A percentile compares a stretch with the other conserved stretches of the same genome.
Evolutionary conservation across 2,888 invertebrate species (phyloP).

Genomic region (Drosophila austrosaltans): DNA sequence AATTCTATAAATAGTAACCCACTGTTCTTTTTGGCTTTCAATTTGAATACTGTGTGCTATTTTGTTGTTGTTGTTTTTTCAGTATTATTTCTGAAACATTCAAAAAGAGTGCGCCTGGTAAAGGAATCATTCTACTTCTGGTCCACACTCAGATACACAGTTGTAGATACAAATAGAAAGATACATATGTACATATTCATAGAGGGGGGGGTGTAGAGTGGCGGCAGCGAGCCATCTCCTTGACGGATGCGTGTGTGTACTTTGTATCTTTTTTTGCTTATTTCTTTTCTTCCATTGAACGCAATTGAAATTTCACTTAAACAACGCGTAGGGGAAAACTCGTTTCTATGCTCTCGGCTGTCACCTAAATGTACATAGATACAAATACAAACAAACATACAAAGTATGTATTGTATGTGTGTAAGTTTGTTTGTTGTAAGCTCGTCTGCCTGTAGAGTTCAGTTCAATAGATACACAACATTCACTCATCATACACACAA

Average conservation of each 20-base stretch:
- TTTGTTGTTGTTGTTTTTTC: constrained; percentile 18
- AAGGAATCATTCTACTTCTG: constrained; percentile 63
- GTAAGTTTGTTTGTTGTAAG: constrained; percentile 41
- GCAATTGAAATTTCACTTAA: constrained; percentile 74
- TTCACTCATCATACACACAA: constrained; percentile 31
- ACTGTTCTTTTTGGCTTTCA: constrained; percentile 76
- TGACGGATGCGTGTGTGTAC: constrained; percentile 60
- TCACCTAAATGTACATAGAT: constrained; percentile 36
- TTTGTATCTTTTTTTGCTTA: constrained; percentile 32
- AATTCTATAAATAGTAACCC: constrained; percentile 81
- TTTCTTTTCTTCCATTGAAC: constrained; percentile 52
- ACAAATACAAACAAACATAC: constrained; percentile 18
- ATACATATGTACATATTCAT: not conserved
- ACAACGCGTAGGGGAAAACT: constrained; percentile 30
- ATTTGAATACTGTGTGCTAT: constrained; percentile 56
- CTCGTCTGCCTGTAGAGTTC: constrained; percentile 52
- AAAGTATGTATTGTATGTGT: constrained; percentile 13
- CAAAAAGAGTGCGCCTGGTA: constrained; percentile 56
- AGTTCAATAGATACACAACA: constrained; percentile 66
- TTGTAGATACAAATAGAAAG: not conserved
- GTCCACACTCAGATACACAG: constrained; percentile 19
- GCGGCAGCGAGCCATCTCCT: constrained; percentile 27
- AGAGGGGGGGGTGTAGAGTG: not conserved
- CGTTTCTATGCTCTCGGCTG: constrained; percentile 42
- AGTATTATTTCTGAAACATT: constrained; percentile 34